Evolutionary conservation across 2,888 invertebrate genomes (phyloP).

Genomic region (Trichopria drosophilae): DNA sequence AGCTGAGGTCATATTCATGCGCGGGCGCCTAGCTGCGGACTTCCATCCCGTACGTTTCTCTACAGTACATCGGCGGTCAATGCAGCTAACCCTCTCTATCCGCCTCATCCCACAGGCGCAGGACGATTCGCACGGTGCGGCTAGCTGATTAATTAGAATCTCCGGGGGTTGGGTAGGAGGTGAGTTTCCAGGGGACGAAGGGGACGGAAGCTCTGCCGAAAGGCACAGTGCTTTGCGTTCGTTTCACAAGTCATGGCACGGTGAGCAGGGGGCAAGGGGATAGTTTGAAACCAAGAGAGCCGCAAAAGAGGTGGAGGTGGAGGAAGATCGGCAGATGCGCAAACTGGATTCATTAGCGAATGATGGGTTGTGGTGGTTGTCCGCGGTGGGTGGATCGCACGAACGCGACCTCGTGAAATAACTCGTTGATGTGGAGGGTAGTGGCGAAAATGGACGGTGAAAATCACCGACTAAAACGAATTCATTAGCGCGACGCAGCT

Average conservation of each 20-base stretch:
- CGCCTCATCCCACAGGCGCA: no score
- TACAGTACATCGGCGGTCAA: no score
- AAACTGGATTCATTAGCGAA: conserved; percentile 47
- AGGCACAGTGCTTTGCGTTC: no score
- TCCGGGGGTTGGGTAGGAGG: conserved; percentile 25
- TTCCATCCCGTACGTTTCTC: no score
- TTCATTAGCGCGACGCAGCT: conserved; percentile 47
- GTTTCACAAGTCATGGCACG: no score
- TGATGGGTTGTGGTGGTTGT: conserved; percentile 37
- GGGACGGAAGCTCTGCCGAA: no score
- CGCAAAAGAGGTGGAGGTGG: conserved; percentile 11
- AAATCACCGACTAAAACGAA: conserved; percentile 43
- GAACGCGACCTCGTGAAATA: conserved; percentile 28
- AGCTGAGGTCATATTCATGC: no score
- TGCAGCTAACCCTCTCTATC: no score
- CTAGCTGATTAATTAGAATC: conserved; percentile 56
- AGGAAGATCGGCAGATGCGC: conserved; percentile 29
- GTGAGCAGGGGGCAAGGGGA: no score
- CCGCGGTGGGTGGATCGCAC: conserved; percentile 29
- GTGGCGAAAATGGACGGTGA: conserved; percentile 38
- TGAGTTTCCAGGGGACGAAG: no score
- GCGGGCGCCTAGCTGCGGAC: no score
- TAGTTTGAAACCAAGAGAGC: no score
- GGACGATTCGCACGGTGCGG: conserved; percentile 43
- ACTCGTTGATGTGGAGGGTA: conserved; percentile 33